A percentile compares a stretch with the other conserved stretches of the same genome.
Evolutionary conservation across 2,113 vertebrate species (phyloP).

Genomic region (Cnemophilus loriae): DNA sequence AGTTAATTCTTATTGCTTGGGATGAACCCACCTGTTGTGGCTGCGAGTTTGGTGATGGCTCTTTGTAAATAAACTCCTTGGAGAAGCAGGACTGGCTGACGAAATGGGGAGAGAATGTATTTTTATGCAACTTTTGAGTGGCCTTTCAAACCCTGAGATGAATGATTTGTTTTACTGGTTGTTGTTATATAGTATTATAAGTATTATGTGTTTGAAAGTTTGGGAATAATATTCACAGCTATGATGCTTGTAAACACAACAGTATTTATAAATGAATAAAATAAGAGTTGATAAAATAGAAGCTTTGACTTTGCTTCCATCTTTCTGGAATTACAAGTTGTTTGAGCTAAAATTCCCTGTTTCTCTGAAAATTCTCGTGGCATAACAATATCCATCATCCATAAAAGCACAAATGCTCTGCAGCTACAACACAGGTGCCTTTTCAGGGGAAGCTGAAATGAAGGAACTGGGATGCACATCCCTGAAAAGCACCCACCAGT

Average conservation of each 20-base stretch:
- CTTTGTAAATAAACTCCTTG: constrained; percentile 69
- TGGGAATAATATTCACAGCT: constrained; percentile 76
- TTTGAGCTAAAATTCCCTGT: neutral
- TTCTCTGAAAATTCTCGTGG: fast-evolving
- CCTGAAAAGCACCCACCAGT: neutral
- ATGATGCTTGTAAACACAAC: constrained; percentile 80
- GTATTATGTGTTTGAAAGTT: constrained; percentile 77
- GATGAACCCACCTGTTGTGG: constrained; percentile 11
- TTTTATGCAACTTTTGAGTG: constrained; percentile 82
- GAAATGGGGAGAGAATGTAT: constrained; percentile 75
- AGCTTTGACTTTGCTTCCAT: constrained; percentile 53
- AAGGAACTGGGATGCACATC: neutral
- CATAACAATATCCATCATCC: fast-evolving
- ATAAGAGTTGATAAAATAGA: constrained; percentile 67
- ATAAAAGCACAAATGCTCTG: neutral
- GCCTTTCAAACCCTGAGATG: constrained; percentile 77
- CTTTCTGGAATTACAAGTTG: neutral
- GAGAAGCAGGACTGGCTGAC: constrained; percentile 54
- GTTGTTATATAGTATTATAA: constrained; percentile 72
- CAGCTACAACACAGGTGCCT: neutral
- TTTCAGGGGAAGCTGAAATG: neutral
- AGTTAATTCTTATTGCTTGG: constrained; percentile 43
- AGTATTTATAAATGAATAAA: constrained; percentile 82
- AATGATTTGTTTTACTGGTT: constrained; percentile 73
- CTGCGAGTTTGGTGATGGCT: constrained; percentile 44